Percentiles rank a stretch among this genome's conserved stretches.
These are phyloP conservation scores for Megalops cyprinoides DNA, from an alignment of 2,797 vertebrate species.

Conservation along the genomic window DNA sequence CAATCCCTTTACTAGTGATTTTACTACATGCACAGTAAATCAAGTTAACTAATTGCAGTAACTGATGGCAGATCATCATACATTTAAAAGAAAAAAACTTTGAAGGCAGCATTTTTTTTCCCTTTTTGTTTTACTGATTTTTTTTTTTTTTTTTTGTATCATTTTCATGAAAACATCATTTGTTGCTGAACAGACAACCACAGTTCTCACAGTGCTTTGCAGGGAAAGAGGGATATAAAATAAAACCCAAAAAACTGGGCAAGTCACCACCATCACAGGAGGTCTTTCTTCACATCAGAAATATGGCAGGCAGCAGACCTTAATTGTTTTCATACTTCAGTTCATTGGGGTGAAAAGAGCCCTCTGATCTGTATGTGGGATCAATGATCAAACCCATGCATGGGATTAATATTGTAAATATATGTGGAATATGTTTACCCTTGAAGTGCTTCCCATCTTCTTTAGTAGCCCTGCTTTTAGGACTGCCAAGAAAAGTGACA, in stretches of 20 bases:
- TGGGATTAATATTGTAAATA: conserved; percentile 34
- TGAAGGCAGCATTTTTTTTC: not conserved
- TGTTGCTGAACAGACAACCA: conserved; percentile 77
- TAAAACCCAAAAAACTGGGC: conserved; percentile 31
- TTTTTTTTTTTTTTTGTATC: no score
- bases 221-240: conserved; percentile 70
- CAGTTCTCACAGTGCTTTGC: conserved; percentile 80
- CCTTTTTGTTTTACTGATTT: no score
- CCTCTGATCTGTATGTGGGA: conserved; percentile 19
- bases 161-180: conserved; percentile 64
- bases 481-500: conserved; percentile 36
- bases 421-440: conserved; percentile 42
- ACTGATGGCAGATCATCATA: not conserved
- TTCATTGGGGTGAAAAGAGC: conserved; percentile 9
- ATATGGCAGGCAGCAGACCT: conserved; percentile 64
- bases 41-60: not conserved
- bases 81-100: not conserved
- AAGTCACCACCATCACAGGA: conserved; percentile 74
- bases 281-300: conserved; percentile 73
- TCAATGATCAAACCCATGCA: conserved; percentile 31
- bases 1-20: no score
- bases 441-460: conserved; percentile 35
- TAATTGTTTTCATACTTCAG: conserved; percentile 53
- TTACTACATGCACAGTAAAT: no score
- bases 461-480: conserved; percentile 20